Conservation (phyloP, 2,797 vertebrate genomes). For the Sebastolobus altivelis region DNA sequence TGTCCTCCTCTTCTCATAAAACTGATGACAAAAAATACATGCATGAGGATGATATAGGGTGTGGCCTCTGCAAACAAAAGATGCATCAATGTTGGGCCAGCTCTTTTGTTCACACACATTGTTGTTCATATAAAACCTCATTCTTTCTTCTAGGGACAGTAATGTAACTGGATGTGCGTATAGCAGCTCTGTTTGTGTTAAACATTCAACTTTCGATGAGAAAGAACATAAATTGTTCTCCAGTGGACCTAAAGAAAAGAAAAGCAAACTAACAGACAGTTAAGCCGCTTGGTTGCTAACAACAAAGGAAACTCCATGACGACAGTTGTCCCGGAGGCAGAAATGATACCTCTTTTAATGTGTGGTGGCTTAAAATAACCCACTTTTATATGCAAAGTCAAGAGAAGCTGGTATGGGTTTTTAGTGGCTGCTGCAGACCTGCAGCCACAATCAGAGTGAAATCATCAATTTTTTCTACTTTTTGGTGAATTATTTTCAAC, state of each 20-base stretch:
- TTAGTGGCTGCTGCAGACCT: neutral
- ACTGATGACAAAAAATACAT: neutral
- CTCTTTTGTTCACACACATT: slow-evolving; percentile 25
- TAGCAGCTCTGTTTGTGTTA: slow-evolving; percentile 5
- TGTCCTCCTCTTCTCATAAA: neutral
- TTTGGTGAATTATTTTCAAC: neutral
- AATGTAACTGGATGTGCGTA: neutral
- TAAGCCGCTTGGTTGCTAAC: slow-evolving; percentile 51
- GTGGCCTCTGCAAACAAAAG: slow-evolving; percentile 18
- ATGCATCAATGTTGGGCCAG: neutral
- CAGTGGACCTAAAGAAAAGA: neutral
- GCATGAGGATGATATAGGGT: neutral
- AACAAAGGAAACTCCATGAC: slow-evolving; percentile 55
- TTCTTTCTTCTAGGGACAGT: slow-evolving; percentile 1
- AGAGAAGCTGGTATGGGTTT: neutral
- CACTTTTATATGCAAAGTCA: neutral
- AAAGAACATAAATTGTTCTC: slow-evolving; percentile 22
- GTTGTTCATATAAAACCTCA: neutral
- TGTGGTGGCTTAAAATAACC: neutral
- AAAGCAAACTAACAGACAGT: neutral
- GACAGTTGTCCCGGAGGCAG: slow-evolving; percentile 23
- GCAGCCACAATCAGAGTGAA: neutral
- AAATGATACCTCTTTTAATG: slow-evolving; percentile 8
- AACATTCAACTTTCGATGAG: slow-evolving; percentile 10
- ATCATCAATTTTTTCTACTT: neutral